Base-by-base conservation (phyloP, 1,140 invertebrate genomes). In the Oedothorax gibbosus region DNA sequence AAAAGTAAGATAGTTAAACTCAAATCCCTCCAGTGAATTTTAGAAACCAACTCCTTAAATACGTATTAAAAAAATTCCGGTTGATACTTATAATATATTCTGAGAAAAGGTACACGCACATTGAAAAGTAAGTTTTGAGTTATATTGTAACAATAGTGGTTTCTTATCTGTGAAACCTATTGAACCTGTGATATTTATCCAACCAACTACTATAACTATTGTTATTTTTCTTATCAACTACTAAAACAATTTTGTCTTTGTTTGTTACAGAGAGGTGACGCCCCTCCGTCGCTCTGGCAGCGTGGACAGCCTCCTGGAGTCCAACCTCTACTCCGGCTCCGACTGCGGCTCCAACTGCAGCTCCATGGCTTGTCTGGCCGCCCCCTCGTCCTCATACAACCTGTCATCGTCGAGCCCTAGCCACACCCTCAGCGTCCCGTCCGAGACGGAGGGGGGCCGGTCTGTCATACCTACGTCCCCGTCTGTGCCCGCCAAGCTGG, bases 401-500 rank as follows among this genome's bases (percentile, higher is more conserved):
- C 60, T 83, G 3, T 81, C 78, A 7, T 57, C 68, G 0, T 51
- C 66, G 9, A 68, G 53, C 12, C 81, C 71, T 15, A 75, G 71
- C 35, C 56, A 49, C 35, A 66, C 51, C 20, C 64, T 84, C 3
- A 68, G 60, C 49, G 81, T 84, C 7, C 81, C 81, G 11, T 14
- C 53, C 0, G 57, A 35, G 35, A 51, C 73, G n/a, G 35, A 12
- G 49, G 77, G 68, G 21, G 81, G 71, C 11, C 60, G 84, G 54
- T 76, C 83, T 0, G 12, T 18, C 35, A 85, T 87, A n/a, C 83
- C 82, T 10, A 75, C 71, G 9, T 85, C 82, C 5, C 86, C 86
- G 49, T 80, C 83, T 35, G 77, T 85, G 7, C 73, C 85, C 62
- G 86, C 87, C 87, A 79, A 87, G 75, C 75, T 88, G 14, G 87